phyloP scores from a whole-genome alignment of 1,140 invertebrate genomes.

The Bombus huntii region DNA sequence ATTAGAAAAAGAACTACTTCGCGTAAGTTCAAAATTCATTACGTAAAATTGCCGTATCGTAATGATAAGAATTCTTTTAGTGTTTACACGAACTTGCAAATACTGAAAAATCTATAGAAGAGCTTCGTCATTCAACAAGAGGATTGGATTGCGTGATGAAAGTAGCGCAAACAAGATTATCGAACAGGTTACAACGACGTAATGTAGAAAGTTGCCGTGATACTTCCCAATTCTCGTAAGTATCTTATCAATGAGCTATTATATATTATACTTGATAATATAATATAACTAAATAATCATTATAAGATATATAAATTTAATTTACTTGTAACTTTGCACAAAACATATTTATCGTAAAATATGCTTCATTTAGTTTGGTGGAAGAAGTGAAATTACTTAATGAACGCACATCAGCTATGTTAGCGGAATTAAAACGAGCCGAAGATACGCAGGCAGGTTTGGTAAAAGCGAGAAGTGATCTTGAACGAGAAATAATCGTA shows the following conservation, averaged over 20 bases:
- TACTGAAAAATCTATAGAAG: slow-evolving; percentile 87
- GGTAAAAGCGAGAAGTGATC: slow-evolving; percentile 84
- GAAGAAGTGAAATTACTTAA: slow-evolving; percentile 88
- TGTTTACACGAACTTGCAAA: slow-evolving; percentile 86
- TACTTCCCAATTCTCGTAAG: slow-evolving; percentile 85
- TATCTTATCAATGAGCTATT: slow-evolving; percentile 18
- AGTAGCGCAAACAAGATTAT: slow-evolving; percentile 89
- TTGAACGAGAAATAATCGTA: slow-evolving; percentile 89
- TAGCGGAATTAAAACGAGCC: slow-evolving; percentile 84
- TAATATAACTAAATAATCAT: neutral
- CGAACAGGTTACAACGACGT: slow-evolving; percentile 85
- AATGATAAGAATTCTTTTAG: slow-evolving; percentile 73
- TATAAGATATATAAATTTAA: neutral
- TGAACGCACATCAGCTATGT: slow-evolving; percentile 86
- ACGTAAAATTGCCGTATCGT: no score
- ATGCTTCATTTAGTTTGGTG: slow-evolving; percentile 82
- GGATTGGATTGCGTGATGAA: slow-evolving; percentile 89
- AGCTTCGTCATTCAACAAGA: slow-evolving; percentile 84
- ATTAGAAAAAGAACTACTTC: slow-evolving; percentile 86
- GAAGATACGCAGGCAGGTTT: slow-evolving; percentile 85
- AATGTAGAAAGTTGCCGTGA: slow-evolving; percentile 90
- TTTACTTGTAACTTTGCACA: neutral
- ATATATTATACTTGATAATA: neutral
- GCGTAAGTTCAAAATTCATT: slow-evolving; percentile 74
- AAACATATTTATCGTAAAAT: neutral